Percentiles rank a stretch among this genome's conserved stretches.
Conservation (phyloP, 2,113 vertebrate genomes). For the Thermophis baileyi region DNA sequence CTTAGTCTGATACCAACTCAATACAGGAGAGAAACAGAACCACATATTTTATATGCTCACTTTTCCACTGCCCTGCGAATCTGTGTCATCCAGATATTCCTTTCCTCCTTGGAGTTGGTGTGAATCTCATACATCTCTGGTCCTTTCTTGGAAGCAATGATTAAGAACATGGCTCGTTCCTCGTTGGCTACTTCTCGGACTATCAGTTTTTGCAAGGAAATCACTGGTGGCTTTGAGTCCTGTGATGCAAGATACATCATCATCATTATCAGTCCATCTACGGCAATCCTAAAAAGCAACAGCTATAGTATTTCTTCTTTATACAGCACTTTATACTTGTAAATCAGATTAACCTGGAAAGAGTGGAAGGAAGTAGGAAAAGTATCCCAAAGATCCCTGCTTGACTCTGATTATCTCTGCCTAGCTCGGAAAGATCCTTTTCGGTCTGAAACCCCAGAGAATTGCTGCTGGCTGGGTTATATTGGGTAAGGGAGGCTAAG, state of each 20-base stretch:
- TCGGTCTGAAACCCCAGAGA: background rate
- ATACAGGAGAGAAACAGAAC: background rate
- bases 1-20: background rate
- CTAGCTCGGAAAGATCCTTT: background rate
- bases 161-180: conserved; percentile 96
- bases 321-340: background rate
- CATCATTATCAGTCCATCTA: background rate
- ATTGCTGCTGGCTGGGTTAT: background rate
- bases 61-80: conserved; percentile 91
- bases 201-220: conserved; percentile 93
- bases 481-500: background rate
- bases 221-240: conserved; percentile 92
- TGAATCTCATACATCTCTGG: conserved; percentile 98
- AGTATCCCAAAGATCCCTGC: background rate
- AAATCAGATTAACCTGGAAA: background rate
- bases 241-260: conserved; percentile 42
- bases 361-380: background rate
- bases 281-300: background rate
- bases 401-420: background rate
- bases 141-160: conserved; percentile 87
- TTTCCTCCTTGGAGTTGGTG: conserved; percentile 88
- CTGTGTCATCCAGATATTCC: conserved; percentile 88
- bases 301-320: background rate
- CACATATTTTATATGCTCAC: conserved; percentile 58
- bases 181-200: conserved; percentile 95